Evolutionary conservation across 2,113 vertebrate genomes (phyloP), one percentile per base, ranked within the genome.

Genomic region (Seriola rivoliana): DNA sequence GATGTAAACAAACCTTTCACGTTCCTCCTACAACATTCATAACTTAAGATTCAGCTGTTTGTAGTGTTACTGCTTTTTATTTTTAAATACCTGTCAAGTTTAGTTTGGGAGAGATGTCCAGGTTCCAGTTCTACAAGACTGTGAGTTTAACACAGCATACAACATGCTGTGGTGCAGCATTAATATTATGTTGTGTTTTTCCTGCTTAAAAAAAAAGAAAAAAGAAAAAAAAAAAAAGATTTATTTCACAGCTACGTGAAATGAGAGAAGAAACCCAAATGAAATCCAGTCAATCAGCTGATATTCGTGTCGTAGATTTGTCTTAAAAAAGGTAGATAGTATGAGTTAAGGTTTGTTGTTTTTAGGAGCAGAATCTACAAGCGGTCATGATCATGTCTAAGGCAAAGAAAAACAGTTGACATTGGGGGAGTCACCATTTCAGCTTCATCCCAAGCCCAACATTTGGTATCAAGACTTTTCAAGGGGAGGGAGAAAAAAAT

Each of bases 391-490:
- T 69, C 55, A 17, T 36, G 32, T 64, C 48, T 34, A 87, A 79
- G 64, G 67, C 55, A 69, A 80, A 75, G 83, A 60, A 8, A 44
- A 58, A 2, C 6, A 52, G 12, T 11, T 23, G 82, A 82, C 58
- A 23, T 62, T 13, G 25, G 55, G 67, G 78, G 64, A 75, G 72
- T 68, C 40, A 59, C 13, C 75, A 66, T 19, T 11, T 71, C 75
- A 78, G 70, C 70, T 62, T 76, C 71, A 60, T 67, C 83, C 85
- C 60, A 64, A 80, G 55, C 64, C 68, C 55, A 70, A 85, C 78
- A 81, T 91, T 93, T 90, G 89, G 86, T 89, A 69, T 91, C 42
- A 72, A 88, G 72, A 74, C 32, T 80, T 85, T 76, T 44, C 3
- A 52, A 8, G 46, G 44, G 70, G 69, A n/a, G 25, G 32, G 14